A percentile compares a stretch with the other conserved stretches of the same genome.
Evolutionary conservation across 2,888 invertebrate genomes (phyloP).

Genomic region (Arrhopalites spinosus): DNA sequence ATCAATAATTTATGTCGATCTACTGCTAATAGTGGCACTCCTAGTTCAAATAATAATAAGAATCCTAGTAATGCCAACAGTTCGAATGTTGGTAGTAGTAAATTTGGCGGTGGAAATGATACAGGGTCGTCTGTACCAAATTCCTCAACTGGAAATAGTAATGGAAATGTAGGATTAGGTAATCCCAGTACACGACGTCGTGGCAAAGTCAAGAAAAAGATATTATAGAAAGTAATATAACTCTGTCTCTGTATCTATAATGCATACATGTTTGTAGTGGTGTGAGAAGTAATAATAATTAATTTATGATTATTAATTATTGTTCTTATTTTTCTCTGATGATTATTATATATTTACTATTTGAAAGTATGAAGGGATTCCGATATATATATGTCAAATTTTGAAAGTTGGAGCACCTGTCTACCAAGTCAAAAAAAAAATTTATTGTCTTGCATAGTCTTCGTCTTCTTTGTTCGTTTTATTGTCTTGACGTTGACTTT

Average conservation of each 20-base stretch:
- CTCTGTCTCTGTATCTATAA: no score
- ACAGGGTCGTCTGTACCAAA: conserved; percentile 3
- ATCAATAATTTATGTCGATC: conserved; percentile 53
- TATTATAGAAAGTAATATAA: no score
- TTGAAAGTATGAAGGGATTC: no score
- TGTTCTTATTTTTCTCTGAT: no score
- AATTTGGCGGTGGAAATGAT: conserved; percentile 3
- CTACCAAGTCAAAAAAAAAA: no score
- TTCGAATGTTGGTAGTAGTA: conserved; percentile 13
- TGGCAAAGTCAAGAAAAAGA: conserved; percentile 51
- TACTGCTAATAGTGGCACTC: conserved; percentile 34
- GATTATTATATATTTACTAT: no score
- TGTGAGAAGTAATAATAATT: no score
- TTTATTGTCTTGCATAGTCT: no score
- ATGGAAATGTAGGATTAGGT: not conserved
- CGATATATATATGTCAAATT: no score
- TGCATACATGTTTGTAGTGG: no score
- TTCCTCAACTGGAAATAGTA: conserved; percentile 11
- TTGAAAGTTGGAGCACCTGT: no score
- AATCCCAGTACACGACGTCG: conserved; percentile 37
- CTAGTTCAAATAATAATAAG: conserved; percentile 6
- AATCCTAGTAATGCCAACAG: not conserved
- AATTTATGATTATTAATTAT: no score
- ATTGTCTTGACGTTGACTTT: not conserved
- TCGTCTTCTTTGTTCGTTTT: not conserved